phyloP scores from a whole-genome alignment of 92 coral and sea anemone species.

The Phymanthus crucifer region DNA sequence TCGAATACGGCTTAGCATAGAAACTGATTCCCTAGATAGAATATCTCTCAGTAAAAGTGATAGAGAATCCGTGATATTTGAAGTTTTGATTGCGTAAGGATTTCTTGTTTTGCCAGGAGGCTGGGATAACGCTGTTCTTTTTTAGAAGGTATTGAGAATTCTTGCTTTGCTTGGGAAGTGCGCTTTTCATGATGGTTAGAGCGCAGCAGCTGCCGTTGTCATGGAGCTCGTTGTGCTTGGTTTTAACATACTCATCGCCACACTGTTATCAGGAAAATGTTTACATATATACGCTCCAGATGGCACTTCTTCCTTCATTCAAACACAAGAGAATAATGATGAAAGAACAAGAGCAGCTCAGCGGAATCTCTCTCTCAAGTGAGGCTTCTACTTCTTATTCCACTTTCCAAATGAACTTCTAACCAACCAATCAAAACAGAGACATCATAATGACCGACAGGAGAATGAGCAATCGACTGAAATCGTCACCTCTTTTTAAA shows the following conservation, averaged over 20 bases:
- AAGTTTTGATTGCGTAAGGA: too few relatives aligned
- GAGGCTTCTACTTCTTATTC: not conserved
- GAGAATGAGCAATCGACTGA: not conserved
- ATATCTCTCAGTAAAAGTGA: not conserved
- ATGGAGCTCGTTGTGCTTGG: not conserved
- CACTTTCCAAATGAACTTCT: not conserved
- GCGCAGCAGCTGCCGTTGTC: not conserved
- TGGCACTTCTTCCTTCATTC: not conserved
- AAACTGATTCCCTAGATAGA: not conserved
- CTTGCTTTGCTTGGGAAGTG: not conserved
- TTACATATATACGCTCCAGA: not conserved
- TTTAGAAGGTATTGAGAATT: not conserved
- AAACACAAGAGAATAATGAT: not conserved
- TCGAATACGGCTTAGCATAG: not conserved
- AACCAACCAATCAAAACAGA: not conserved
- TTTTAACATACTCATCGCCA: not conserved
- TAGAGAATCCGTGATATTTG: not conserved
- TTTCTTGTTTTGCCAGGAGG: too few relatives aligned
- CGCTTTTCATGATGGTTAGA: not conserved
- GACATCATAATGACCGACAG: not conserved
- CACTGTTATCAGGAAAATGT: not conserved
- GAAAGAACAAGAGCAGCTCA: not conserved
- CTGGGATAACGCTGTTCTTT: too few relatives aligned
- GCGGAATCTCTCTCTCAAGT: too few relatives aligned
- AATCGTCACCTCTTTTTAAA: not conserved